phyloP scores from a whole-genome alignment of 1,140 invertebrate genomes.

The Colletes latitarsis region DNA sequence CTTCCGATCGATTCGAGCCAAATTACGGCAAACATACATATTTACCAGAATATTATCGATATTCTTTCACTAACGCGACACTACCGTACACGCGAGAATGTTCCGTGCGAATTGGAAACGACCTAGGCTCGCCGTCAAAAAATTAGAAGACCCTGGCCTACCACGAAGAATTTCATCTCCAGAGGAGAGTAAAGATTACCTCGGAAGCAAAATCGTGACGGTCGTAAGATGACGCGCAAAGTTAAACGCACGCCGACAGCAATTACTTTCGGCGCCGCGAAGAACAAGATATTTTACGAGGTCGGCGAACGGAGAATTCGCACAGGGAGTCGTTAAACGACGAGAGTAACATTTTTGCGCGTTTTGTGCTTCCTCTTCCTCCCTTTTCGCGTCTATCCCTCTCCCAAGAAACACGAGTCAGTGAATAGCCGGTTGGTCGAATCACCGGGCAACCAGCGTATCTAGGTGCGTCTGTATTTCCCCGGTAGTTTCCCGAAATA shows the following conservation, averaged over 20 bases:
- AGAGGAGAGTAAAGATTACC: not conserved
- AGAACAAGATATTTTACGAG: slow-evolving; percentile 39
- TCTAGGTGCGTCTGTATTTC: not conserved
- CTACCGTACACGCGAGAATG: too few relatives aligned
- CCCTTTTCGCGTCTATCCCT: not conserved
- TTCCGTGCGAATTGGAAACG: too few relatives aligned
- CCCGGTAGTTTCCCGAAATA: slow-evolving; percentile 3
- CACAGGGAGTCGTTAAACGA: slow-evolving; percentile 14
- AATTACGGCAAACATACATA: too few relatives aligned
- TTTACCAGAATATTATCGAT: too few relatives aligned
- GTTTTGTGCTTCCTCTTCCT: not conserved
- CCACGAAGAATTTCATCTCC: not conserved
- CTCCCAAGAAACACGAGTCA: not conserved
- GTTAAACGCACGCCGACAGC: slow-evolving; percentile 24
- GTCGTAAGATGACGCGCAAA: slow-evolving; percentile 30
- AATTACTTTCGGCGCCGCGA: slow-evolving; percentile 34
- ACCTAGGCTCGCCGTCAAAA: too few relatives aligned
- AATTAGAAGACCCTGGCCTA: too few relatives aligned
- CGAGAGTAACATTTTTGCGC: slow-evolving; percentile 1
- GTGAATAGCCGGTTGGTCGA: slow-evolving; percentile 1
- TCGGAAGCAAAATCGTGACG: not conserved
- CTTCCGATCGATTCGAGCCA: too few relatives aligned
- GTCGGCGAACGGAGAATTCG: slow-evolving; percentile 34
- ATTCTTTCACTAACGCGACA: too few relatives aligned
- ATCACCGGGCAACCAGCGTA: not conserved